Percentiles rank a stretch among this genome's conserved stretches.
phyloP scores from a whole-genome alignment of 53 echinoderm and acorn worm genomes.

The Actinopyga echinites region DNA sequence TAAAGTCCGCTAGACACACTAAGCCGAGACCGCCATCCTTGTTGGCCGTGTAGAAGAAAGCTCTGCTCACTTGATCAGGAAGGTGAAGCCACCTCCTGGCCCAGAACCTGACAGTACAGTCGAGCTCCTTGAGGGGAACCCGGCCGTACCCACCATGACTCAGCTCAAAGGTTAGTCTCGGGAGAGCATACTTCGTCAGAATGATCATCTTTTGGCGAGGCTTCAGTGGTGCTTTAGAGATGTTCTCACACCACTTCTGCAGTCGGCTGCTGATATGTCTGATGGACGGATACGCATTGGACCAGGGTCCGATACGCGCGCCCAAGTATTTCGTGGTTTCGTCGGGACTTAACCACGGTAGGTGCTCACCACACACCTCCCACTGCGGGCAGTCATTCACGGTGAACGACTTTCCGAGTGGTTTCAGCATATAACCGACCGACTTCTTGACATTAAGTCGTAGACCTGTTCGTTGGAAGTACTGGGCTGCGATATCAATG shows the following conservation, averaged over 20 bases:
- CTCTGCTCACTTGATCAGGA: background rate
- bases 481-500: background rate
- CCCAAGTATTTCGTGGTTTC: background rate
- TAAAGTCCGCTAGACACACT: background rate
- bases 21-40: background rate
- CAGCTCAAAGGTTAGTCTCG: background rate
- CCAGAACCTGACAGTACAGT: background rate
- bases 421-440: background rate
- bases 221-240: background rate
- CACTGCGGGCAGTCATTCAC: background rate
- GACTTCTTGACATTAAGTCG: constrained; percentile 21
- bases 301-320: background rate
- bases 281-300: background rate
- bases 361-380: background rate
- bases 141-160: background rate
- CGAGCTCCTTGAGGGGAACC: background rate
- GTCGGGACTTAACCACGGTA: background rate
- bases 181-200: background rate
- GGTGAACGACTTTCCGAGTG: background rate
- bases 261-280: background rate
- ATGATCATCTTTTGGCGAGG: background rate
- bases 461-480: background rate
- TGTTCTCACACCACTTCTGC: background rate
- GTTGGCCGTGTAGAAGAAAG: background rate
- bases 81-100: background rate